phyloP scores from a whole-genome alignment of 2,113 vertebrate genomes.

The Varanus komodoensis region DNA sequence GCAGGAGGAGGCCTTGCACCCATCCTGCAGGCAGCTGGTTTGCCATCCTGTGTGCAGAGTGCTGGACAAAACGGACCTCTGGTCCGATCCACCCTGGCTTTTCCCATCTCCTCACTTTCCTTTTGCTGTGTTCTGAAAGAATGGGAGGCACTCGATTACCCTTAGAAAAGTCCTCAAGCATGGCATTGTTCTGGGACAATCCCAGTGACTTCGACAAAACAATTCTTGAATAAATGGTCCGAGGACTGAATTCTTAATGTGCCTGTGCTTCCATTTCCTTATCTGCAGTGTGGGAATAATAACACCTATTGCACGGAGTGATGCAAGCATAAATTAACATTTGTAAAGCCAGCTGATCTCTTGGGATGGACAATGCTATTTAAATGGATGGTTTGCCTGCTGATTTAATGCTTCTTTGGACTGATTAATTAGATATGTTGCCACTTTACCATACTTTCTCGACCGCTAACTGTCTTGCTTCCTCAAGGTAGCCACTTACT shows the following conservation, averaged over 20 bases:
- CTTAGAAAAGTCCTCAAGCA: constrained; percentile 24
- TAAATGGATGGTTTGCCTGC: constrained; percentile 42
- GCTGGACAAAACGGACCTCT: no score
- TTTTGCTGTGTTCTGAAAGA: background rate
- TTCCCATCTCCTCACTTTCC: background rate
- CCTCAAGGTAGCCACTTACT: background rate
- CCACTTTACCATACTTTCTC: constrained; percentile 12
- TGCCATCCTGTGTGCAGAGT: no score
- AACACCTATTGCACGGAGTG: constrained; percentile 16
- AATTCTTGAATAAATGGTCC: constrained; percentile 33
- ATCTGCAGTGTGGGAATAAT: constrained; percentile 16
- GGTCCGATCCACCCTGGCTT: no score
- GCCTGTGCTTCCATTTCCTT: background rate
- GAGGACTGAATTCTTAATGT: constrained; percentile 35
- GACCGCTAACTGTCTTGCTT: constrained; percentile 23
- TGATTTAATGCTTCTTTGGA: constrained; percentile 40
- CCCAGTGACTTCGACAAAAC: constrained; percentile 25
- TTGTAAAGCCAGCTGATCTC: constrained; percentile 27
- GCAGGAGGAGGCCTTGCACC: no score
- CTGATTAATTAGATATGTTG: constrained; percentile 34
- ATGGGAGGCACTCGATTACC: background rate
- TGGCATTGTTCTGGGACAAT: constrained; percentile 16
- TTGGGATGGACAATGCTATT: constrained; percentile 27
- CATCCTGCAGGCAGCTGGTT: no score
- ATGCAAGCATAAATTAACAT: constrained; percentile 29